Conservation (phyloP, 2,113 vertebrate species). For the Eleginops maclovinus region DNA sequence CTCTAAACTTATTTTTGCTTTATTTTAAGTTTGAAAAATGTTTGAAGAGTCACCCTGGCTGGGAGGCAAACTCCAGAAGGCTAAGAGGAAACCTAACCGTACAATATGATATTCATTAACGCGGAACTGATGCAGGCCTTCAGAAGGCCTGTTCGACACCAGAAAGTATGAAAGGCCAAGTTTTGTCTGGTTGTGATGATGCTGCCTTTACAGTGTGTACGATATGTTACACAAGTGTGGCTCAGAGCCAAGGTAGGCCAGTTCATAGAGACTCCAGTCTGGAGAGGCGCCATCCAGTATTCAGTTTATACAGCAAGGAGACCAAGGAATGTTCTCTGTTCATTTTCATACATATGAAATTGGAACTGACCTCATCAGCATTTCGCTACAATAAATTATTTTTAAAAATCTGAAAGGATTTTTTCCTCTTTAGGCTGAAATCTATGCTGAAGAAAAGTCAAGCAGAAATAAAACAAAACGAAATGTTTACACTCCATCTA, state of each 20-base stretch:
- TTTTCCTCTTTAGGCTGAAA: background rate
- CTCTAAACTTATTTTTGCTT: background rate
- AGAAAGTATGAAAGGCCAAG: background rate
- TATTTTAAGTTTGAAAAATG: background rate
- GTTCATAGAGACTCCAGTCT: constrained; percentile 50
- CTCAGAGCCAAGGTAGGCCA: constrained; percentile 54
- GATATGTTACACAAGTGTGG: constrained; percentile 58
- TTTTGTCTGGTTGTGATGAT: constrained; percentile 45
- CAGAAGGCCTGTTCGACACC: constrained; percentile 4
- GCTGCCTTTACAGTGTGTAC: constrained; percentile 33
- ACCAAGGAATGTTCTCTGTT: constrained; percentile 78
- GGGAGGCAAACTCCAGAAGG: background rate
- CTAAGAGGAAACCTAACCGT: background rate
- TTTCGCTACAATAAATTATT: constrained; percentile 54
- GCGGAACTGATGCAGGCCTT: background rate
- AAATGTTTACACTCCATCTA: constrained; percentile 30
- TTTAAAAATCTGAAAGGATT: constrained; percentile 12
- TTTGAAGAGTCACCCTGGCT: background rate
- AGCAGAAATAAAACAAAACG: background rate
- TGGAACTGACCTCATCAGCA: constrained; percentile 65
- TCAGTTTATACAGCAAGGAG: constrained; percentile 66
- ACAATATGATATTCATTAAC: constrained; percentile 1
- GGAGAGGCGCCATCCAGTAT: constrained; percentile 65
- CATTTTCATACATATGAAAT: constrained; percentile 74
- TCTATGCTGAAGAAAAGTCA: background rate